Percentiles rank a stretch among this genome's conserved stretches.
Evolutionary conservation across 2,888 invertebrate species (phyloP).

Genomic region (Acleris sparsana): DNA sequence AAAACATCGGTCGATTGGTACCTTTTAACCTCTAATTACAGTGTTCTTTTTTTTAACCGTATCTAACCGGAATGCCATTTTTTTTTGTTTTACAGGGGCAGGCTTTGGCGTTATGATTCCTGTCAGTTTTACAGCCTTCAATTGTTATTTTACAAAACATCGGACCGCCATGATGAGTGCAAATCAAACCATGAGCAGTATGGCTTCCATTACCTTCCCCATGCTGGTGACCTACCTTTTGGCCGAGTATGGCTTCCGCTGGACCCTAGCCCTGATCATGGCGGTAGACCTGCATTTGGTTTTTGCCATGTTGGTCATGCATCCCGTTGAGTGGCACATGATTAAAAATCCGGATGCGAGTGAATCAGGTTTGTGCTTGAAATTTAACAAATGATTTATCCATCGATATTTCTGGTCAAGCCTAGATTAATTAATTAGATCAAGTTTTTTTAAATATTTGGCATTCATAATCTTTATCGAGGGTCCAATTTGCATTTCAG

Average conservation of each 20-base stretch:
- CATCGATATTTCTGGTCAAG: too few species aligned
- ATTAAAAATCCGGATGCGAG: constrained; percentile 51
- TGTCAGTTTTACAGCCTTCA: constrained; percentile 88
- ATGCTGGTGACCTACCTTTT: constrained; percentile 85
- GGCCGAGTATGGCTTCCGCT: constrained; percentile 87
- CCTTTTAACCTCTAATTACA: too few species aligned
- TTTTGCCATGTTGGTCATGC: constrained; percentile 88
- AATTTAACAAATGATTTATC: too few species aligned
- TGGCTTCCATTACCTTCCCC: constrained; percentile 88
- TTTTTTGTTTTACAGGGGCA: constrained; percentile 75
- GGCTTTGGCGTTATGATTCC: constrained; percentile 90
- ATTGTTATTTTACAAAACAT: constrained; percentile 88
- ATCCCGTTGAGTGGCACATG: constrained; percentile 89
- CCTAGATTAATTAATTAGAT: too few species aligned
- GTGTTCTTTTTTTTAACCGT: too few species aligned
- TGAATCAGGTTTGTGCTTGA: constrained; percentile 48
- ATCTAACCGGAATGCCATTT: too few species aligned
- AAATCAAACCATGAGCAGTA: constrained; percentile 88
- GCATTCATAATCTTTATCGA: too few species aligned
- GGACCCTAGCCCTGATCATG: constrained; percentile 86
- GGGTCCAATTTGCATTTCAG: too few species aligned
- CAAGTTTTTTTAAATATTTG: too few species aligned
- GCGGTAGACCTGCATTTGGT: constrained; percentile 87
- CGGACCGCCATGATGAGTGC: constrained; percentile 89
- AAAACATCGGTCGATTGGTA: too few species aligned